Base-by-base conservation (phyloP, 23 tunicate genomes). In the Styela clava region DNA sequence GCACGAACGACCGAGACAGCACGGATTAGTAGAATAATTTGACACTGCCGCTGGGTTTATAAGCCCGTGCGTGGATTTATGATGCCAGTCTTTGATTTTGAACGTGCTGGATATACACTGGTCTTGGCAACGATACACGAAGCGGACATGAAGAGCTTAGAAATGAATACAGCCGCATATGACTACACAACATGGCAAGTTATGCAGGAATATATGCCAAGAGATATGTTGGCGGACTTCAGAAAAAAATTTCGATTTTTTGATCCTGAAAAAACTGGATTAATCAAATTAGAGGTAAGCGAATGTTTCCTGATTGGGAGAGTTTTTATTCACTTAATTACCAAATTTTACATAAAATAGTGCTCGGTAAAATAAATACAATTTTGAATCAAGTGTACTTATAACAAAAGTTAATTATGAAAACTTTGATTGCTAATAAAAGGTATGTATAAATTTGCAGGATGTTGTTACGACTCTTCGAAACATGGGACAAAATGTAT, bases 181-280 rank as follows among this genome's bases (percentile, higher is more conserved):
- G 81, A 52, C 37, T 76, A 1, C 33, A 51, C 52, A 44, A 76
- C 81, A 23, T 76, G 81, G 81, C 81, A 71, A 30, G 81, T 76
- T 23, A 44, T 52, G 65, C 27, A 36, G 81, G 81, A 76, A 44
- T 76, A 76, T 29, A 52, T 76, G 24, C 81, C 81, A 2, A 21
- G 31, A 1, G 65, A 52, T 22, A 0, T 52, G 81, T 9, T 76
- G n/a, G 26, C 27, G n/a, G 2, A 76, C 18, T 76, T 44, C 1
- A 51, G 31, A 1, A 24, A 25, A 0, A 25, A 44, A 24, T 76
- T 76, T 56, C 64, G 81, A 23, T 21, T 21, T 12, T 76, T 76
- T 44, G 81, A 76, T 64, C 65, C 27, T 12, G 52, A 44, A 19
- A 27, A 25, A 21, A 33, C 81, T 9, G 81, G 81, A 76, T 28